Evolutionary conservation across 2,113 vertebrate genomes (phyloP).

Genomic region (Gopherus evgoodei): DNA sequence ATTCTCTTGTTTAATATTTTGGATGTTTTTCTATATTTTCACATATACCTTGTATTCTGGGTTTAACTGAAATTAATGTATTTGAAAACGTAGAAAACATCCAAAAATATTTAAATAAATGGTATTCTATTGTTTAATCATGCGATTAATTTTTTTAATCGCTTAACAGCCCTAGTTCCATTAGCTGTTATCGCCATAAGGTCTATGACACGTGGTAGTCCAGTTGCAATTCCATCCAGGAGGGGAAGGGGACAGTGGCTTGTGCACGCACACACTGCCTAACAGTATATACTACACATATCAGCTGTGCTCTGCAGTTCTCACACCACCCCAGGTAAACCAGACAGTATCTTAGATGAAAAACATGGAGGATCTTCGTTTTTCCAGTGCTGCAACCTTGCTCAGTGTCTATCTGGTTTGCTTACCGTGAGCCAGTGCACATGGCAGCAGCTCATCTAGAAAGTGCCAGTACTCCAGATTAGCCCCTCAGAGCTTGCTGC

Average conservation of each 20-base stretch:
- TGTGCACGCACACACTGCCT: no score
- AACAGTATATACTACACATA: neutral
- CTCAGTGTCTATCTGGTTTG: neutral
- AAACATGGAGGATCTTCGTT: neutral
- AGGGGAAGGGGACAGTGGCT: neutral
- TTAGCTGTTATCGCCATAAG: neutral
- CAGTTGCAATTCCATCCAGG: neutral
- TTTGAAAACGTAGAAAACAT: no score
- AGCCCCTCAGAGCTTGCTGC: neutral
- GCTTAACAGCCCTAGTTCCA: no score
- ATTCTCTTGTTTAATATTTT: no score
- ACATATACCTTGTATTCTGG: no score
- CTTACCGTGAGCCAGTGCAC: neutral
- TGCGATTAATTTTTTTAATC: no score
- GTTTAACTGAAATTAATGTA: no score
- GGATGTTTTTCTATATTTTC: no score
- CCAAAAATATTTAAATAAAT: no score
- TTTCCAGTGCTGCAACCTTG: neutral
- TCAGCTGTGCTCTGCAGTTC: neutral
- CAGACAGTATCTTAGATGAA: neutral
- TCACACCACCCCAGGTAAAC: neutral
- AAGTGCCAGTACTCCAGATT: neutral
- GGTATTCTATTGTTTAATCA: no score
- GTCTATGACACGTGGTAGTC: neutral
- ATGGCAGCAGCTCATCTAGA: neutral